These are phyloP conservation scores for Brevimyrus niger DNA, from an alignment of 2,113 vertebrate genomes.

Conservation along the genomic window DNA sequence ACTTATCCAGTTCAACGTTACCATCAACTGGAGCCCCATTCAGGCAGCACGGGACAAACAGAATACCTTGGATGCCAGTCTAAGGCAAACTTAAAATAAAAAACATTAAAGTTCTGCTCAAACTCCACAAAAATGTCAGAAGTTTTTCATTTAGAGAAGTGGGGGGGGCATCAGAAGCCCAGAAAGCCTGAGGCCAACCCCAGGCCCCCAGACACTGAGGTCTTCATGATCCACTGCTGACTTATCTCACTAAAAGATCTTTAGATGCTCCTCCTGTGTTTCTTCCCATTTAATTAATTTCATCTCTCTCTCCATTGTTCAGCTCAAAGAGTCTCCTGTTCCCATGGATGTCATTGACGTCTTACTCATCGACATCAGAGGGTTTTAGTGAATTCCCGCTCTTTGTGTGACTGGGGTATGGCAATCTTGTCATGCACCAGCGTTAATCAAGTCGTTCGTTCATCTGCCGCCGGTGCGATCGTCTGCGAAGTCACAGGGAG, in stretches of 20 bases:
- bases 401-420: constrained; percentile 32
- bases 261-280: neutral
- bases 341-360: constrained; percentile 22
- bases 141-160: neutral
- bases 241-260: neutral
- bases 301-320: neutral
- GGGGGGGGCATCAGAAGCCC: neutral
- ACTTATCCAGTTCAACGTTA: neutral
- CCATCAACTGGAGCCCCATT: neutral
- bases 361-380: constrained; percentile 32
- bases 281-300: neutral
- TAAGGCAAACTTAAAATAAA: neutral
- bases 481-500: neutral
- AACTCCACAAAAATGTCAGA: neutral
- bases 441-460: constrained; percentile 28
- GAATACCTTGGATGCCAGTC: neutral
- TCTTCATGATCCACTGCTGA: neutral
- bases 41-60: neutral
- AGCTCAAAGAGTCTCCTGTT: neutral
- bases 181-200: neutral
- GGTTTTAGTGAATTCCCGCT: constrained; percentile 35
- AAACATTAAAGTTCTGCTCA: neutral
- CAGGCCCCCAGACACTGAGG: neutral
- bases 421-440: constrained; percentile 28
- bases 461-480: neutral